Conservation (phyloP, 2,888 invertebrate species). For the Tromatobia lineatoria region DNA sequence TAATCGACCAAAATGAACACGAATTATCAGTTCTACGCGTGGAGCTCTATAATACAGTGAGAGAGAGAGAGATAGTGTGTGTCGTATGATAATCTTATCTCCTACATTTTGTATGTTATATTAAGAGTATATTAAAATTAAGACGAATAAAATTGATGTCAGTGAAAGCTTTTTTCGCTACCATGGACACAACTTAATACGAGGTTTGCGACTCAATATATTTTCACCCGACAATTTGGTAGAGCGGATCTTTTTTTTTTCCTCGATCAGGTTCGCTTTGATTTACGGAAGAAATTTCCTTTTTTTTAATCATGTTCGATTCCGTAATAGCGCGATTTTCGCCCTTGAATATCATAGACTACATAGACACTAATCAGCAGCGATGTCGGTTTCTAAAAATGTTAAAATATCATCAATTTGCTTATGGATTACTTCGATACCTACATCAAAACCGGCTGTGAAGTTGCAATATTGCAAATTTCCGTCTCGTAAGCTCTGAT, state of each 20-base stretch:
- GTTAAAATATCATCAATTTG: constrained; percentile 22
- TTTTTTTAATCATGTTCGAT: background rate
- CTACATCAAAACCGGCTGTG: background rate
- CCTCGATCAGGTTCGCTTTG: background rate
- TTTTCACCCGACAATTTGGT: background rate
- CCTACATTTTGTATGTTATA: constrained; percentile 11
- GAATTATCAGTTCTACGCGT: background rate
- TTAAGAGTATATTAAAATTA: constrained; percentile 13
- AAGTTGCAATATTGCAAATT: background rate
- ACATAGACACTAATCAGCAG: background rate
- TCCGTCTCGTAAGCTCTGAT: background rate
- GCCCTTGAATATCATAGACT: background rate
- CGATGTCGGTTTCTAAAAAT: constrained; percentile 24
- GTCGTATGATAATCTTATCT: background rate
- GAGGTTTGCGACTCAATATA: background rate
- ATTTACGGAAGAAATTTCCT: no score
- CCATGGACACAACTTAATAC: background rate
- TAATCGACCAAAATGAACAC: constrained; percentile 11
- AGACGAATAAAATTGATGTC: constrained; percentile 1
- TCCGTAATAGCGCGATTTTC: background rate
- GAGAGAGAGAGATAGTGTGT: background rate
- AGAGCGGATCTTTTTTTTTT: background rate
- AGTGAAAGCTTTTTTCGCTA: background rate
- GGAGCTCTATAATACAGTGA: background rate
- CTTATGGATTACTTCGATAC: background rate